These are phyloP conservation scores for Myotis davidii DNA, from an alignment of 2,113 vertebrate species.

Conservation along the genomic window DNA sequence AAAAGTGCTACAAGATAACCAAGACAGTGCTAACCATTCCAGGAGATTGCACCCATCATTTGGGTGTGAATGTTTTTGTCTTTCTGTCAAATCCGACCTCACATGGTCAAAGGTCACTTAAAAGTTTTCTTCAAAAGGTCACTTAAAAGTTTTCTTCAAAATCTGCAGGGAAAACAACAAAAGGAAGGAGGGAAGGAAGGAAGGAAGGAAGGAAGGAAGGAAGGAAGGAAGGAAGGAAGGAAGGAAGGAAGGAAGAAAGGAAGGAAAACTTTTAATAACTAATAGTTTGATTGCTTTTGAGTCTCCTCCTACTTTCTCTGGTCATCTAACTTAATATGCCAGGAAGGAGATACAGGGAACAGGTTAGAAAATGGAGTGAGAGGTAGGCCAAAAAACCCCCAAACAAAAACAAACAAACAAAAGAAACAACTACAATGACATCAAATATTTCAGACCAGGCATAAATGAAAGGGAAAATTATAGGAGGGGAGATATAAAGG, in stretches of 20 bases:
- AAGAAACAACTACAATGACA: neutral
- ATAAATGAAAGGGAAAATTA: neutral
- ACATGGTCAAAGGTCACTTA: neutral
- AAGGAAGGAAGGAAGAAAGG: too few species aligned
- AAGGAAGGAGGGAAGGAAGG: neutral
- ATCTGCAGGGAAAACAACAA: neutral
- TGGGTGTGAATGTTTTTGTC: neutral
- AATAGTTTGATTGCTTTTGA: neutral
- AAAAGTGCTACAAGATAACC: neutral
- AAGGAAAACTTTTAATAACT: neutral
- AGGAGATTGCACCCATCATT: neutral
- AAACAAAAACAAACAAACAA: neutral
- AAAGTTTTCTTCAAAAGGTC: conserved; percentile 39
- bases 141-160: conserved; percentile 38
- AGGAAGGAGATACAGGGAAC: neutral
- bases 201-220: neutral
- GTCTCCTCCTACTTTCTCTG: neutral
- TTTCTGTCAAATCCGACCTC: neutral
- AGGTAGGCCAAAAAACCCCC: neutral
- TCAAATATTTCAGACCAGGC: neutral
- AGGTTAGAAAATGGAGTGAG: neutral
- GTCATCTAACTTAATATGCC: neutral
- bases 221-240: too few species aligned
- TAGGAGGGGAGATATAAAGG: neutral
- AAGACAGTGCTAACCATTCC: neutral